A percentile compares a stretch with the other conserved stretches of the same genome.
Evolutionary conservation across 1,140 invertebrate species (phyloP).

Genomic region (Drosophila sulfurigaster): DNA sequence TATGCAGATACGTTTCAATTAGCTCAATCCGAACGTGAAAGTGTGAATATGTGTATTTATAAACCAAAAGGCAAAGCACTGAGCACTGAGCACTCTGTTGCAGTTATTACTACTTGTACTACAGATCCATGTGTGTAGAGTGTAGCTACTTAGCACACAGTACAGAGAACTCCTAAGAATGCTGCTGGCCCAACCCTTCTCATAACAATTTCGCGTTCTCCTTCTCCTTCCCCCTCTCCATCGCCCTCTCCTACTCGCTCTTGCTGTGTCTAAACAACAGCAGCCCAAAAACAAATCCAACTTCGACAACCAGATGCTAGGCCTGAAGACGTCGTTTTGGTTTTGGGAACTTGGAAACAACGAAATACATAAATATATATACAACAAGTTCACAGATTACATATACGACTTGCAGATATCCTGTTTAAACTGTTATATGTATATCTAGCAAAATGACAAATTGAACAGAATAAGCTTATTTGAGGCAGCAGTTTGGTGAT

Average conservation of each 20-base stretch:
- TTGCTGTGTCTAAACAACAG: slow-evolving; percentile 14
- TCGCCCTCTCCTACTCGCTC: neutral
- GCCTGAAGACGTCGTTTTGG: slow-evolving; percentile 27
- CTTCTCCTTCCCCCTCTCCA: slow-evolving; percentile 4
- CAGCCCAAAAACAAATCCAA: slow-evolving; percentile 17
- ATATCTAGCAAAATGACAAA: too few relatives aligned
- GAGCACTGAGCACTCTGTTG: slow-evolving; percentile 16
- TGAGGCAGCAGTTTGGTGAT: too few relatives aligned
- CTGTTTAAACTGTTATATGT: too few relatives aligned
- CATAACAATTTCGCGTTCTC: slow-evolving; percentile 12
- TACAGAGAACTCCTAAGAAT: slow-evolving; percentile 3
- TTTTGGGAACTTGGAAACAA: slow-evolving; percentile 49
- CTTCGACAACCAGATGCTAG: slow-evolving; percentile 22
- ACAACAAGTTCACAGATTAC: neutral
- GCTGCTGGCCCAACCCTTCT: slow-evolving; percentile 14
- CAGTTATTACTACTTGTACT: slow-evolving; percentile 25
- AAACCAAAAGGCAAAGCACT: slow-evolving; percentile 25
- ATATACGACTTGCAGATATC: neutral
- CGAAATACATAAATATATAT: slow-evolving; percentile 25
- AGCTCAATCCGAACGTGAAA: slow-evolving; percentile 79
- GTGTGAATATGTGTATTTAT: slow-evolving; percentile 70
- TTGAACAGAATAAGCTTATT: too few relatives aligned
- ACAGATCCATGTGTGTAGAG: neutral
- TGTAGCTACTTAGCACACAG: slow-evolving; percentile 47
- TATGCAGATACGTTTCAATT: slow-evolving; percentile 80